Conservation (phyloP, 53 echinoderm and acorn worm genomes). For the Temnopleurus reevesii region DNA sequence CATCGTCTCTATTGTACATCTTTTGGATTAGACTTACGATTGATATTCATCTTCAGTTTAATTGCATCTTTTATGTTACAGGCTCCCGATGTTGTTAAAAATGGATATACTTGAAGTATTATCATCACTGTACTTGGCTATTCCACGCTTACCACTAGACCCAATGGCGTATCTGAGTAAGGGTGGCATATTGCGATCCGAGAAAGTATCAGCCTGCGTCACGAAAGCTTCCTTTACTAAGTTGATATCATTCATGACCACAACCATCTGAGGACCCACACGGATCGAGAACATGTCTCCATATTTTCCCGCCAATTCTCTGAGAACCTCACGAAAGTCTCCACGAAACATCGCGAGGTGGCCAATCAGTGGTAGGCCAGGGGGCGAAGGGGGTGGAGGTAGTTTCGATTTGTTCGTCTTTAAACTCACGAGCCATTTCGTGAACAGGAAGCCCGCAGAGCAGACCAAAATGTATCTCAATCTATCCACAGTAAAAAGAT, state of each 20-base stretch:
- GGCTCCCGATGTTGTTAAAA: too few species aligned
- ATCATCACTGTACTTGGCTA: neutral
- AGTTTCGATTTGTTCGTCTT: neutral
- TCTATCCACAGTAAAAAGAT: neutral
- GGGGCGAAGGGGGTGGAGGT: neutral
- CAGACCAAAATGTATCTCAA: neutral
- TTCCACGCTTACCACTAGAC: neutral
- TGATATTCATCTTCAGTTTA: too few species aligned
- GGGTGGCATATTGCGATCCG: slow-evolving; percentile 31
- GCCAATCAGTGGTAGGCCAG: neutral
- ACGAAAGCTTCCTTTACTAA: slow-evolving; percentile 54
- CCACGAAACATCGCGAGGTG: neutral
- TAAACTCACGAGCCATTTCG: neutral
- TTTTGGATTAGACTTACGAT: too few species aligned
- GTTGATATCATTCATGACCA: slow-evolving; percentile 40
- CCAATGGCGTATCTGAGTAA: neutral
- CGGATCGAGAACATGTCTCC: neutral
- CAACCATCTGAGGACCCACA: slow-evolving; percentile 3
- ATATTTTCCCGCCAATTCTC: neutral
- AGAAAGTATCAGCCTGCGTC: slow-evolving; percentile 54
- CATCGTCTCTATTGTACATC: too few species aligned
- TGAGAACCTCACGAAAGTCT: neutral
- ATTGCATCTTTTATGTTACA: too few species aligned
- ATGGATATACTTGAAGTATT: too few species aligned
- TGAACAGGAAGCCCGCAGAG: neutral